These are phyloP conservation scores for Saccostrea cuccullata DNA, from an alignment of 1,140 invertebrate genomes.

Conservation along the genomic window DNA sequence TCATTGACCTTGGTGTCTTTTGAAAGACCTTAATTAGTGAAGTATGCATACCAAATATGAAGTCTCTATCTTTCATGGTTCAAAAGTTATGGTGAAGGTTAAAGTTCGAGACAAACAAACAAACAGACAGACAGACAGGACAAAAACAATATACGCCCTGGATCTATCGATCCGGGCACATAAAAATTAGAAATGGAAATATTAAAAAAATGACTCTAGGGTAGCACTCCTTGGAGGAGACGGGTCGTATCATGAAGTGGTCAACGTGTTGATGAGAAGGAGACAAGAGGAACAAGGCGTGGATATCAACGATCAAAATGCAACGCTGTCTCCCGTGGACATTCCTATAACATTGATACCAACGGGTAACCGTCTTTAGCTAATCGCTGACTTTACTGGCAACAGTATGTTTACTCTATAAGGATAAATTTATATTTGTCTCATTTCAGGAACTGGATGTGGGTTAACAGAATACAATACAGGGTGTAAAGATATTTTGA, in stretches of 20 bases:
- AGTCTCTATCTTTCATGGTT: no score
- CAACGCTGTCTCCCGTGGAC: background rate
- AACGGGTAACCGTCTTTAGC: background rate
- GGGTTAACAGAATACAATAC: constrained; percentile 39
- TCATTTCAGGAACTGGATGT: constrained; percentile 60
- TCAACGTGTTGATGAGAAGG: background rate
- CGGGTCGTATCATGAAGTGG: constrained; percentile 7
- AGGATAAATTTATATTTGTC: background rate
- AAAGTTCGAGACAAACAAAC: no score
- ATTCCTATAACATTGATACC: background rate
- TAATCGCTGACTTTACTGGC: background rate
- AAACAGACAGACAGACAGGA: no score
- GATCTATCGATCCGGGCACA: no score
- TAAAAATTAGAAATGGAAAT: background rate
- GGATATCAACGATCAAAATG: background rate
- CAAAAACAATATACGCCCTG: no score
- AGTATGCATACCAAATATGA: no score
- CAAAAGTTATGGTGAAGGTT: no score
- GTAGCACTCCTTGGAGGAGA: constrained; percentile 19
- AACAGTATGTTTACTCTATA: no score
- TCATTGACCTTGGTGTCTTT: no score
- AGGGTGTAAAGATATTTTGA: constrained; percentile 57
- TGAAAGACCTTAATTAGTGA: no score
- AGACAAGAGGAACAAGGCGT: constrained; percentile 13
- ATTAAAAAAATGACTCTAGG: background rate